Conservation (phyloP, 2,113 vertebrate species). For the Oreochromis aureus region DNA sequence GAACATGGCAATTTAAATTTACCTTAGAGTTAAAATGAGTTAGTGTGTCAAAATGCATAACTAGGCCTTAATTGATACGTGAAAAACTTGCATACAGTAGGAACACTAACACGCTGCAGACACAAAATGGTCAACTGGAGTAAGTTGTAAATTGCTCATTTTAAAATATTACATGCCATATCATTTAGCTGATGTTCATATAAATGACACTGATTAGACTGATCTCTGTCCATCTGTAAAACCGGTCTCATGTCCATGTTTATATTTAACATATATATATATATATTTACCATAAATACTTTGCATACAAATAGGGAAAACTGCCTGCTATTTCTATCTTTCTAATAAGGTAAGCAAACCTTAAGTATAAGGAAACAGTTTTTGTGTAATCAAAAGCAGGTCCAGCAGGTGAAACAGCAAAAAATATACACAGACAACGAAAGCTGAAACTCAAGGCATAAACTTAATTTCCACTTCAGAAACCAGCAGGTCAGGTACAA, state of each 20-base stretch:
- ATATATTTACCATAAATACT: not conserved
- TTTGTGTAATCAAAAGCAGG: not conserved
- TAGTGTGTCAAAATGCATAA: not conserved
- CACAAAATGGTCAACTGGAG: not conserved
- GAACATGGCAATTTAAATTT: not conserved
- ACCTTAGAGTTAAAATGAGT: not conserved
- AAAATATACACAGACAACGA: not conserved
- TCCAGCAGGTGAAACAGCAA: not conserved
- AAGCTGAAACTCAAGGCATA: slow-evolving; percentile 18
- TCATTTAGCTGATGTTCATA: not conserved
- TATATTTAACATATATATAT: not conserved
- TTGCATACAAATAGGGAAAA: not conserved
- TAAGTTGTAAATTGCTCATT: not conserved
- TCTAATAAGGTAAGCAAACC: not conserved
- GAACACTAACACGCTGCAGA: not conserved
- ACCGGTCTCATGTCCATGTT: not conserved
- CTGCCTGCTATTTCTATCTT: not conserved
- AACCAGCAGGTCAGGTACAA: slow-evolving; percentile 42
- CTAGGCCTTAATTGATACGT: not conserved
- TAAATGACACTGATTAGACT: not conserved
- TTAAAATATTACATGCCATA: not conserved
- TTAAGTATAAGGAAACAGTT: not conserved
- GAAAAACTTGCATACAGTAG: not conserved
- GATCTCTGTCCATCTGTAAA: not conserved
- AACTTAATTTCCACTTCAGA: slow-evolving; percentile 45